phyloP scores from a whole-genome alignment of 2,888 invertebrate genomes.

The Lacanobia oleracea region DNA sequence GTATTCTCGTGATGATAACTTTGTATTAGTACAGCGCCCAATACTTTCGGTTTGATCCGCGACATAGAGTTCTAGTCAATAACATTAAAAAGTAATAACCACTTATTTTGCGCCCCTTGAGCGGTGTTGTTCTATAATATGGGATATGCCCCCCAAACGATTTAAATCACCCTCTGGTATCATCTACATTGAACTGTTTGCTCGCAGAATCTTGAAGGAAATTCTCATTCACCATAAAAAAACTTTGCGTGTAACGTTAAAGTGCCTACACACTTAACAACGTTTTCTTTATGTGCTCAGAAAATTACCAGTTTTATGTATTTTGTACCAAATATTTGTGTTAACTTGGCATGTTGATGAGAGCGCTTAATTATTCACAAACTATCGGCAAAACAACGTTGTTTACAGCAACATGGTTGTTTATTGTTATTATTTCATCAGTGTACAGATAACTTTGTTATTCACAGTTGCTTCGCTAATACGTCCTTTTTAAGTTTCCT shows the following conservation, averaged over 20 bases:
- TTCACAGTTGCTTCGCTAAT: slow-evolving; percentile 20
- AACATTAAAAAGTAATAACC: no score
- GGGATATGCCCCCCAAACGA: no score
- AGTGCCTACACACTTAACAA: slow-evolving; percentile 34
- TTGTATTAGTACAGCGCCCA: no score
- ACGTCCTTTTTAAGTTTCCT: slow-evolving; percentile 44
- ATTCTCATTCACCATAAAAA: slow-evolving; percentile 26
- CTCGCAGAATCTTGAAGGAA: slow-evolving; percentile 28
- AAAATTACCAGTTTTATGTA: slow-evolving; percentile 24
- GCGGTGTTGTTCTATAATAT: no score
- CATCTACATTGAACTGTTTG: slow-evolving; percentile 32
- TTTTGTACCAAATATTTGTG: slow-evolving; percentile 33
- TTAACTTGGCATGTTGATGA: slow-evolving; percentile 24
- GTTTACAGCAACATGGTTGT: slow-evolving; percentile 6
- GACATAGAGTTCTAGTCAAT: no score
- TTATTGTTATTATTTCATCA: slow-evolving; percentile 11
- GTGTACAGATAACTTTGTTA: slow-evolving; percentile 16
- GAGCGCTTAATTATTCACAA: slow-evolving; percentile 29
- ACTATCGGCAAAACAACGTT: slow-evolving; percentile 29
- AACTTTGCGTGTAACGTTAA: background rate
- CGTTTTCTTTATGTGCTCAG: slow-evolving; percentile 39
- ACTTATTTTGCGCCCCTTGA: no score
- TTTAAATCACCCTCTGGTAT: background rate
- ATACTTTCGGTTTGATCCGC: no score
- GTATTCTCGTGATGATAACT: no score